Evolutionary conservation across 2,888 invertebrate species (phyloP), one percentile per base, ranked within the genome.

Genomic region (Morpho helenor): DNA sequence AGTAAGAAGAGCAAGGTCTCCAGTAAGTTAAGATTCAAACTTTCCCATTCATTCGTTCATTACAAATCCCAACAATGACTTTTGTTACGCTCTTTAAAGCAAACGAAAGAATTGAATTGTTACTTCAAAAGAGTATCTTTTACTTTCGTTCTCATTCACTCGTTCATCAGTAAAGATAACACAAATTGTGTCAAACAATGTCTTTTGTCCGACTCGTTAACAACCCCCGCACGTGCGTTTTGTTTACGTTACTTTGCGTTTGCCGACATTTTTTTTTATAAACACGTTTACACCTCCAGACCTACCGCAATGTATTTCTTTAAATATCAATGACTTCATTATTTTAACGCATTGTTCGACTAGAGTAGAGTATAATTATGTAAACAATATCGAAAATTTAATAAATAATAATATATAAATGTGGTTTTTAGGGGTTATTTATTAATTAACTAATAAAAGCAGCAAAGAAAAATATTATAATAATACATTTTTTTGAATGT

Each of bases 221-320:
- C 53, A 45, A 47, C 49, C 51, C 52, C 56, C 72, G 76, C 81
- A 77, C 80, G 79, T 81, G 80, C 73, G 68, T 66, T 66, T 61
- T 80, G 78, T 77, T 78, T 80, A 76, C 75, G 63, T 44, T 44
- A 43, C 46, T 55, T 60, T 46, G 47, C 22, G 45, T 46, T 46
- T 31, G 52, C 62, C 60, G 62, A 62, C 58, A 51, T 59, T 56
- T 43, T 56, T n/a, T n/a, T 31, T 40, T 41, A 43, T 43, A n/a
- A 43, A 56, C 7, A 49, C 46, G 41, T 48, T 48, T 49, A 50
- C 49, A 55, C 43, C 52, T 57, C 43, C 43, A 41, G 54, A 57
- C 50, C 55, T 53, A 56, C 52, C 57, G 10, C 59, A 56, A 50
- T 46, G 50, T n/a, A 52, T 56, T 8, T 44, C 49, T 56, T 42